These are phyloP conservation scores for Oryzaephilus surinamensis DNA, from an alignment of 1,140 invertebrate genomes.

Conservation along the genomic window DNA sequence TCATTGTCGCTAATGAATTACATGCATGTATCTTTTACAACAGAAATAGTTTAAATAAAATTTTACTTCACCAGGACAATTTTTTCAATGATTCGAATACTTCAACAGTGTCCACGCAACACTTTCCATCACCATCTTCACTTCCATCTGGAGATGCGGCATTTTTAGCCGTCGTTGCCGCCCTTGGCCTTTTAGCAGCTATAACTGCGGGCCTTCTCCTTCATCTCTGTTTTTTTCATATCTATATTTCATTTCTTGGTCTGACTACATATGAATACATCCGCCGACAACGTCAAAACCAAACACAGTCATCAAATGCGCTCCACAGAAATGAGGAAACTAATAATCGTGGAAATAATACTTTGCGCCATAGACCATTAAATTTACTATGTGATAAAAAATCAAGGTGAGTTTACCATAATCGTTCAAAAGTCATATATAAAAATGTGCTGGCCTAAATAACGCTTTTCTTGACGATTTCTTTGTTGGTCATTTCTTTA, in stretches of 20 bases:
- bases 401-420: no score
- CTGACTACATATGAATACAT: constrained; percentile 88
- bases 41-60: no score
- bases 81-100: constrained; percentile 10
- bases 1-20: no score
- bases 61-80: no score
- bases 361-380: constrained; percentile 30
- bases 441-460: no score
- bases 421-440: no score
- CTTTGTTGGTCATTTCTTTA: no score
- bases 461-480: no score
- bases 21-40: no score
- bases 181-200: constrained; percentile 57
- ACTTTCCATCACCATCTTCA: constrained; percentile 17
- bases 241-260: constrained; percentile 74
- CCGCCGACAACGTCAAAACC: constrained; percentile 43
- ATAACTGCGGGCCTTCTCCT: constrained; percentile 67
- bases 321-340: constrained; percentile 2
- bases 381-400: constrained; percentile 34
- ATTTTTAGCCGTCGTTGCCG: constrained; percentile 52
- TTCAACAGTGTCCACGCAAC: constrained; percentile 10
- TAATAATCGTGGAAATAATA: constrained; percentile 8
- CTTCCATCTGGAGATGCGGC: constrained; percentile 41
- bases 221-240: constrained; percentile 83
- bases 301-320: constrained; percentile 6